A percentile compares a stretch with the other conserved stretches of the same genome.
These are phyloP conservation scores for Lutraria rhynchaena DNA, from an alignment of 1,140 invertebrate genomes.

Conservation along the genomic window DNA sequence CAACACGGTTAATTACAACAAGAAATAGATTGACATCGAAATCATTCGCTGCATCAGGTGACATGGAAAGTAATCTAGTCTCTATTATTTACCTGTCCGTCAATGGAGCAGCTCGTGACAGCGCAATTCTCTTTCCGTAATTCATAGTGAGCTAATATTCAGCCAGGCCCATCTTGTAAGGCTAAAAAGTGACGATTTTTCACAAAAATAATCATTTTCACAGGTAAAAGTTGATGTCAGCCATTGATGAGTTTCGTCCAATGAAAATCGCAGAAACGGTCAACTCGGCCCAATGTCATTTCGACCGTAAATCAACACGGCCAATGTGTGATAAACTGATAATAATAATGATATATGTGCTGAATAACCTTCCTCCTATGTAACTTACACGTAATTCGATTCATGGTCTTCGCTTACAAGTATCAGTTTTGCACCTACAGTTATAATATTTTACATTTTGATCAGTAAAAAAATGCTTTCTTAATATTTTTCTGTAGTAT, in stretches of 20 bases:
- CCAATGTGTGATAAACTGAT: not conserved
- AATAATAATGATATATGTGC: not conserved
- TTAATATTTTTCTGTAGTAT: too few species aligned
- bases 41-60: not conserved
- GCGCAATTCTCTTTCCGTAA: slow-evolving; percentile 19
- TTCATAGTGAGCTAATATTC: slow-evolving; percentile 19
- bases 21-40: not conserved
- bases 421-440: too few species aligned
- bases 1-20: not conserved
- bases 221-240: slow-evolving; percentile 15
- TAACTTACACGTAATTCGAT: not conserved
- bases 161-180: slow-evolving; percentile 1
- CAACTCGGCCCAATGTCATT: not conserved
- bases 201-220: slow-evolving; percentile 15
- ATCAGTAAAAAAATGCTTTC: too few species aligned
- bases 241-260: not conserved
- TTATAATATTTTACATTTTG: too few species aligned
- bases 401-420: too few species aligned
- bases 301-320: not conserved
- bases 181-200: not conserved
- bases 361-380: not conserved
- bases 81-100: slow-evolving; percentile 26
- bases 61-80: not conserved
- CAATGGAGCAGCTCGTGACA: not conserved
- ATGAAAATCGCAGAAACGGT: not conserved